A percentile compares a stretch with the other conserved stretches of the same genome.
Evolutionary conservation across 2,113 vertebrate genomes (phyloP).

Genomic region (Scomber scombrus): DNA sequence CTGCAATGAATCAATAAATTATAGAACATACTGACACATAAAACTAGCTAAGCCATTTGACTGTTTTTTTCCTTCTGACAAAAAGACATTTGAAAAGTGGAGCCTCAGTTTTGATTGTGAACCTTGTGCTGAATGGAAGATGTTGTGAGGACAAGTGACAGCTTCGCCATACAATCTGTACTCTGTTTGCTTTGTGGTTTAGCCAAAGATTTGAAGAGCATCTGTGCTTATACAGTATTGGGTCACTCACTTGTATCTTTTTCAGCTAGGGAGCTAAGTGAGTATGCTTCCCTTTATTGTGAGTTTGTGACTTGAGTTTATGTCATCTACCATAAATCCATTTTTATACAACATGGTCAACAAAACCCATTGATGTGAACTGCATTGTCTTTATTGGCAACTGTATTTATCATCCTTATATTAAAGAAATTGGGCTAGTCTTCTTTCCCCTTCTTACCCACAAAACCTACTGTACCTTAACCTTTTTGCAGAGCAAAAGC

Average conservation of each 20-base stretch:
- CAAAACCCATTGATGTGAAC: not conserved
- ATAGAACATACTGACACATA: constrained; percentile 71
- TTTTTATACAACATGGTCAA: not conserved
- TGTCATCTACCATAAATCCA: not conserved
- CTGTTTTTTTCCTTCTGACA: constrained; percentile 24
- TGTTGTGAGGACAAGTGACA: not conserved
- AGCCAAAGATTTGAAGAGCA: constrained; percentile 11
- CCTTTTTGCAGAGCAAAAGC: not conserved
- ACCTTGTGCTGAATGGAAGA: constrained; percentile 28
- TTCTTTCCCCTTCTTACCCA: not conserved
- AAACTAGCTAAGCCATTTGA: constrained; percentile 57
- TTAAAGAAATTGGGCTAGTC: not conserved
- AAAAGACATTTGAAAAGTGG: constrained; percentile 25
- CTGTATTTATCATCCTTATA: not conserved
- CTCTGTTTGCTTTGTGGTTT: constrained; percentile 39
- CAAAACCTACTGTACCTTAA: not conserved
- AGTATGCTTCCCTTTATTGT: constrained; percentile 16
- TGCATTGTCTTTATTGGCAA: not conserved
- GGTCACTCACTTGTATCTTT: not conserved
- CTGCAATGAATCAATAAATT: constrained; percentile 72
- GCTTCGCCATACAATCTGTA: constrained; percentile 2
- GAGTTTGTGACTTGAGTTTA: not conserved
- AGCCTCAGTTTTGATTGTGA: constrained; percentile 28
- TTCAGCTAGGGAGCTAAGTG: not conserved
- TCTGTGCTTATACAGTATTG: not conserved